Base-by-base conservation (phyloP, 2,888 invertebrate genomes). In the Ophion obscuratus region DNA sequence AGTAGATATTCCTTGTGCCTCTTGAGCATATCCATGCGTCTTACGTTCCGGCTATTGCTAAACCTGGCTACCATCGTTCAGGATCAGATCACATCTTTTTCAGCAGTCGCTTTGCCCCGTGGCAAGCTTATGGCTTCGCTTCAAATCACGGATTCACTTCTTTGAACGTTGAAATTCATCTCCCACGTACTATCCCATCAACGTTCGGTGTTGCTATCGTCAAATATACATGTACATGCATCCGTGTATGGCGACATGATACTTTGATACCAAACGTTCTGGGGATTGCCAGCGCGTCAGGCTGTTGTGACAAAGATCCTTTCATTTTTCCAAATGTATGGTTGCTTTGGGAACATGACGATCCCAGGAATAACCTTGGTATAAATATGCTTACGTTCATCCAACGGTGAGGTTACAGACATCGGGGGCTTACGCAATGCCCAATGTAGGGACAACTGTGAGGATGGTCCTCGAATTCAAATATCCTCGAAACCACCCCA, bases 1-100 rank as follows among this genome's bases (percentile, higher is more conserved):
- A 71, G 20, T 61, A 61, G 59, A 75, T 70, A 66, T 79, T 61
- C 75, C 66, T 76, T 76, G 79, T 75, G 44, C 44, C 53, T 53
- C 24, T 17, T 40, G 10, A 10, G 47, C 17, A 40, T 24, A 44
- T 47, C 53, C 40, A 67, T 17, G 36, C 14, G 44, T 57, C 59
- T 59, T 59, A 68, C 20, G 40, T 68, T 78, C 20, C n/a, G 61
- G 67, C 27, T 24, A 61, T 70, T 44, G 62, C 78, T 78, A 40
- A 70, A 68, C 24, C 47, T 9, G 14, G 14, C 7, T 40, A 61
- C 44, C 61, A 31, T 14, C 31, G 36, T 62, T 53, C 36, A 77
- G 67, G 59, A 62, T 64, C 64, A 44, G 70, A 62, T 62, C 31
- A 61, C 20, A 47, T 62, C 17, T 70, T 61, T 68, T 70, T 27